Conservation (phyloP, 1,140 invertebrate genomes). For the Drosophila seguyi region DNA sequence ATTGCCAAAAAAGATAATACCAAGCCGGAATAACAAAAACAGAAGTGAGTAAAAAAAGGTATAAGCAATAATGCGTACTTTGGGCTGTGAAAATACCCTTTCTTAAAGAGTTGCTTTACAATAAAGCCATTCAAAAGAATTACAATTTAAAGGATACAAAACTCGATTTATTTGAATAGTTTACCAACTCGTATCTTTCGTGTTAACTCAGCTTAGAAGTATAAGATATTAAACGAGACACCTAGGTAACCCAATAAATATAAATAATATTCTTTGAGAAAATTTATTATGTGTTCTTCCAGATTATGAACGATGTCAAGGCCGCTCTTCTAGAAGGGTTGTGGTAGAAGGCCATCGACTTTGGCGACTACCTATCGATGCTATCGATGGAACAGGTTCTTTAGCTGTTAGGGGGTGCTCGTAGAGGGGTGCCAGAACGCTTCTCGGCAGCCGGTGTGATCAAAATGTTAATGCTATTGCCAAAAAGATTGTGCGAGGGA, state of each 20-base stretch:
- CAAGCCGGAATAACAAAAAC: slow-evolving; percentile 11
- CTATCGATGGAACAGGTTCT: slow-evolving; percentile 25
- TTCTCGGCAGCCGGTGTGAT: slow-evolving; percentile 24
- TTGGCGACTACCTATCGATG: slow-evolving; percentile 11
- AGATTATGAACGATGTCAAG: slow-evolving; percentile 4
- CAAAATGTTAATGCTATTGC: slow-evolving; percentile 54
- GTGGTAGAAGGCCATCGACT: slow-evolving; percentile 8
- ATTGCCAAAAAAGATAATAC: slow-evolving; percentile 69
- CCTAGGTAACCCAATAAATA: neutral
- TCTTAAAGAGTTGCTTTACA: neutral
- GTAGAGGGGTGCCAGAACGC: slow-evolving; percentile 37
- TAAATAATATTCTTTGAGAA: neutral
- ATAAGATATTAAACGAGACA: neutral
- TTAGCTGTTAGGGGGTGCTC: neutral
- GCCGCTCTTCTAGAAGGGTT: slow-evolving; percentile 12
- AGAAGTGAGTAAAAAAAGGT: neutral
- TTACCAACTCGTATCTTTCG: too few relatives aligned
- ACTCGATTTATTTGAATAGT: neutral
- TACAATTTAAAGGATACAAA: neutral
- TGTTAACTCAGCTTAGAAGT: too few relatives aligned
- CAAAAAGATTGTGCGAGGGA: slow-evolving; percentile 2
- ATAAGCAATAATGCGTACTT: neutral
- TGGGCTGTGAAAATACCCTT: slow-evolving; percentile 1
- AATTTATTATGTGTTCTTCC: neutral
- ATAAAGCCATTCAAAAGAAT: too few relatives aligned